phyloP scores from a whole-genome alignment of 2,797 vertebrate species.

The Helicolenus hilgendorfi region DNA sequence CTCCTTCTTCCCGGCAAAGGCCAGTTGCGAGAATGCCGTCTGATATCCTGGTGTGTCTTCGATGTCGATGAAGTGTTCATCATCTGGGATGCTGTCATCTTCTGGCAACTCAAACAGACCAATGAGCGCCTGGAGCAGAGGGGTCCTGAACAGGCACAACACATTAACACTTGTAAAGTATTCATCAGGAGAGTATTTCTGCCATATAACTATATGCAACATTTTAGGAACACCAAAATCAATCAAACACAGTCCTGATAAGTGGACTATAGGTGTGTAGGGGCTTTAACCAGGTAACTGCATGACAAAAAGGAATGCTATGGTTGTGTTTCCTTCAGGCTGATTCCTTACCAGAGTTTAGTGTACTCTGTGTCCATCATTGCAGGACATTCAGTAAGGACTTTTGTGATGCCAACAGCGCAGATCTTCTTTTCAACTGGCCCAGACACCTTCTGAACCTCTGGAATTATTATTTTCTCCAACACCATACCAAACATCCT shows the following conservation, averaged over 20 bases:
- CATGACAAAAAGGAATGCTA: not conserved
- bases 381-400: slow-evolving; percentile 96
- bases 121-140: slow-evolving; percentile 97
- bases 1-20: slow-evolving; percentile 98
- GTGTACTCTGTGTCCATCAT: slow-evolving; percentile 99
- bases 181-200: not conserved
- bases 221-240: not conserved
- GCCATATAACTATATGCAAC: not conserved
- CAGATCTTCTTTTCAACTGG: slow-evolving; percentile 98
- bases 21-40: slow-evolving; percentile 98
- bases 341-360: slow-evolving; percentile 94
- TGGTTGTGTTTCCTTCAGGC: not conserved
- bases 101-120: slow-evolving; percentile 98
- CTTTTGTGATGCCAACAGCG: slow-evolving; percentile 97
- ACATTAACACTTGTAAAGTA: not conserved
- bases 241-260: not conserved
- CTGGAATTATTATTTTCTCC: slow-evolving; percentile 98
- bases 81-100: slow-evolving; percentile 97
- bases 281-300: not conserved
- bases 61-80: slow-evolving; percentile 99
- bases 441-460: slow-evolving; percentile 99
- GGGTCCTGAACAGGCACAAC: slow-evolving; percentile 88
- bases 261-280: not conserved
- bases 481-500: slow-evolving; percentile 99
- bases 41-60: slow-evolving; percentile 99